These are phyloP conservation scores for Dicycla oo DNA, from an alignment of 2,888 invertebrate species.

Conservation along the genomic window DNA sequence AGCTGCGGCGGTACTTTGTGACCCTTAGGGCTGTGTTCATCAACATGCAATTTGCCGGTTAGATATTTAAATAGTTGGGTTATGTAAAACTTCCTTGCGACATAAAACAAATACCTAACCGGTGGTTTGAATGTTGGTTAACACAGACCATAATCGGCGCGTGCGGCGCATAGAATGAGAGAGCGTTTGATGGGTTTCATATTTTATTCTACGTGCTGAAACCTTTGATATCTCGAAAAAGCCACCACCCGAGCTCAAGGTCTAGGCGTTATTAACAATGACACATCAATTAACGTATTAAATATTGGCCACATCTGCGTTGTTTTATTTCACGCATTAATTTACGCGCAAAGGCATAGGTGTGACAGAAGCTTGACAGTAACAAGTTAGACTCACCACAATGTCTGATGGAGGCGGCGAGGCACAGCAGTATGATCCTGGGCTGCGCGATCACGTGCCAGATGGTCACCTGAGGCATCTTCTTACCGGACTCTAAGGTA, in stretches of 20 bases:
- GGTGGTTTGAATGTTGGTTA: too few relatives aligned
- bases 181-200: too few relatives aligned
- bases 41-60: too few relatives aligned
- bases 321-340: too few relatives aligned
- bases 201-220: neutral
- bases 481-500: slow-evolving; percentile 83
- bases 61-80: too few relatives aligned
- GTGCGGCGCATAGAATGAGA: too few relatives aligned
- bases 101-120: too few relatives aligned
- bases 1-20: too few relatives aligned
- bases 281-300: neutral
- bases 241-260: too few relatives aligned
- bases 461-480: slow-evolving; percentile 90
- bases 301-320: neutral
- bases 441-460: slow-evolving; percentile 95
- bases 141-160: too few relatives aligned
- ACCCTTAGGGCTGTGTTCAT: too few relatives aligned
- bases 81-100: too few relatives aligned
- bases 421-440: slow-evolving; percentile 94
- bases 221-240: neutral
- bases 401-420: slow-evolving; percentile 97
- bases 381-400: slow-evolving; percentile 90
- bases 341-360: neutral
- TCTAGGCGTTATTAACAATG: neutral
- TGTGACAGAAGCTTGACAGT: neutral